phyloP scores from a whole-genome alignment of 92 coral and sea anemone species.

The Actinernus sp. region DNA sequence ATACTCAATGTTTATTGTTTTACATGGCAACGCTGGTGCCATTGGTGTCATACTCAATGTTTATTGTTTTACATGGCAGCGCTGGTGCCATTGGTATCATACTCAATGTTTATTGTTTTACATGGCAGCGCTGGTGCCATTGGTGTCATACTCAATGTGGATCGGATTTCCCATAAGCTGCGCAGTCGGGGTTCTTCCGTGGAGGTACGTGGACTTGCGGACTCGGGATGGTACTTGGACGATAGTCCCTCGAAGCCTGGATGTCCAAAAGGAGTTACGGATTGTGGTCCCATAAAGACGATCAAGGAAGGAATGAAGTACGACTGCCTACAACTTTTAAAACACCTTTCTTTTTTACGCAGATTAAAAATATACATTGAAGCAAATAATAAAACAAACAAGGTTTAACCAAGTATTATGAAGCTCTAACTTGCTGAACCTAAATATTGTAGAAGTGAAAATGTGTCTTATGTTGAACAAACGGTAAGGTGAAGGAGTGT shows the following conservation, averaged over 20 bases:
- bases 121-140: conserved; percentile 74
- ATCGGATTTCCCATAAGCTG: conserved; percentile 67
- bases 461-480: too few relatives aligned
- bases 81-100: conserved; percentile 3
- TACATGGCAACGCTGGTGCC: too few relatives aligned
- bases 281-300: conserved; percentile 58
- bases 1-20: too few relatives aligned
- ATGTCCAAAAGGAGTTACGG: conserved; percentile 11
- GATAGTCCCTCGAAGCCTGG: conserved; percentile 22
- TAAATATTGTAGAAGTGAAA: too few relatives aligned
- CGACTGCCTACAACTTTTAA: too few relatives aligned
- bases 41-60: too few relatives aligned
- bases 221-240: conserved; percentile 85
- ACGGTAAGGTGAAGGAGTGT: too few relatives aligned
- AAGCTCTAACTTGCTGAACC: too few relatives aligned
- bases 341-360: too few relatives aligned
- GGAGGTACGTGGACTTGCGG: conserved; percentile 83
- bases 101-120: background rate
- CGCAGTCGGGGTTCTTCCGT: conserved; percentile 54
- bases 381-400: background rate
- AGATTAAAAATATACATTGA: too few relatives aligned
- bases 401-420: too few relatives aligned
- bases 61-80: background rate
- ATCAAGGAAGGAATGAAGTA: conserved; percentile 83
- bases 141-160: conserved; percentile 86